phyloP scores from a whole-genome alignment of 2,113 vertebrate species.

The Amazona guildingii region DNA sequence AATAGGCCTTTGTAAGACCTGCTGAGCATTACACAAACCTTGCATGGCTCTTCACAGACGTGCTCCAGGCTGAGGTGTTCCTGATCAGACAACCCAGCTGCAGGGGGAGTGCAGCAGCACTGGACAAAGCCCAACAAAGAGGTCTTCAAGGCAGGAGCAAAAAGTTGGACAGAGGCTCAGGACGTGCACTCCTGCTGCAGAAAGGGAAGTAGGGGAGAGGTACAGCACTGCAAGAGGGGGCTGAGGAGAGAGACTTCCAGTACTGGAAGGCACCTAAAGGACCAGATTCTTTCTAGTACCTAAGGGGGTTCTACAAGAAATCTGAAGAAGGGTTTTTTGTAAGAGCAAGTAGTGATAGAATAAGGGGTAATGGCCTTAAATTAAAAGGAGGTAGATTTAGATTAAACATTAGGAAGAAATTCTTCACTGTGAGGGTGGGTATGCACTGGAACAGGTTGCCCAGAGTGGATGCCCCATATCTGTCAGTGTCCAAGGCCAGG shows the following conservation, averaged over 20 bases:
- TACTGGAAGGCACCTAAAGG: background rate
- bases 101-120: fast-evolving
- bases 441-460: background rate
- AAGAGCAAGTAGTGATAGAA: background rate
- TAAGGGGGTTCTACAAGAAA: background rate
- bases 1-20: background rate
- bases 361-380: background rate
- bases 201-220: background rate
- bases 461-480: background rate
- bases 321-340: background rate
- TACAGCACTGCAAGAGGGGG: background rate
- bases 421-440: background rate
- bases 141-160: background rate
- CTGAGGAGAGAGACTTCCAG: background rate
- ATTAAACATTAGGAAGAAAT: background rate
- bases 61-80: fast-evolving
- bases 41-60: fast-evolving
- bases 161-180: background rate
- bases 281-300: background rate
- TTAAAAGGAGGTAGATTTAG: background rate
- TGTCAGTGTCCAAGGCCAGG: background rate
- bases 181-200: fast-evolving
- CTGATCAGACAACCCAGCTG: fast-evolving
- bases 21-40: background rate
- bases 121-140: fast-evolving